A percentile compares a stretch with the other conserved stretches of the same genome.
phyloP scores from a whole-genome alignment of 1,140 invertebrate genomes.

The Heliconius himera region DNA sequence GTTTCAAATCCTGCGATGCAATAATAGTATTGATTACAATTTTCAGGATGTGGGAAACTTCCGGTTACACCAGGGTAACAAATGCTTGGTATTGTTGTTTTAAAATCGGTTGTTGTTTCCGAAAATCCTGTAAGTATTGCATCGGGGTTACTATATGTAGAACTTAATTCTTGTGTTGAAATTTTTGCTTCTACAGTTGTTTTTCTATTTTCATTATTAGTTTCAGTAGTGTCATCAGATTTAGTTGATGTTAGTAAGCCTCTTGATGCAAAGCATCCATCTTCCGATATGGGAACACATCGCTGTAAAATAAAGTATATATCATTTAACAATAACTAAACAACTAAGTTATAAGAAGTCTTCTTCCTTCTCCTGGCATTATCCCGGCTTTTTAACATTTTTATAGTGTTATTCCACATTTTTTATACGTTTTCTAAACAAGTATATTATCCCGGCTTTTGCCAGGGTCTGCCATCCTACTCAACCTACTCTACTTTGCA shows the following conservation, averaged over 20 bases:
- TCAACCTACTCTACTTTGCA: too few species aligned
- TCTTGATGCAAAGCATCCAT: conserved; percentile 9
- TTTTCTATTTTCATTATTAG: neutral
- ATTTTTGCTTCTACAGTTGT: neutral
- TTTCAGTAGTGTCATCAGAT: neutral
- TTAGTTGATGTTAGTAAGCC: neutral
- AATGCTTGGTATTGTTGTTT: conserved; percentile 18
- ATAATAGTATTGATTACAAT: conserved; percentile 52
- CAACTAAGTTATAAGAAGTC: neutral
- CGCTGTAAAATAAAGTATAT: neutral
- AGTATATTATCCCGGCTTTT: too few species aligned
- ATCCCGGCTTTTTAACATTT: too few species aligned
- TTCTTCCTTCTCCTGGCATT: too few species aligned
- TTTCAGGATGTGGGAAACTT: conserved; percentile 49
- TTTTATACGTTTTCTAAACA: too few species aligned
- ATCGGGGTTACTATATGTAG: neutral
- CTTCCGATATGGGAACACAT: conserved; percentile 1
- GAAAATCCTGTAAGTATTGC: neutral
- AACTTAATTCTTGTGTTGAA: neutral
- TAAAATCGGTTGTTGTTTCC: conserved; percentile 13
- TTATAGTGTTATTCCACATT: too few species aligned
- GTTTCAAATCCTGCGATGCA: conserved; percentile 49
- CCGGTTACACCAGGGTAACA: conserved; percentile 48
- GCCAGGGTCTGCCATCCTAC: too few species aligned
- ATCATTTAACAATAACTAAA: neutral